These are phyloP conservation scores for Synanthedon vespiformis DNA, from an alignment of 2,888 invertebrate genomes.

Conservation along the genomic window DNA sequence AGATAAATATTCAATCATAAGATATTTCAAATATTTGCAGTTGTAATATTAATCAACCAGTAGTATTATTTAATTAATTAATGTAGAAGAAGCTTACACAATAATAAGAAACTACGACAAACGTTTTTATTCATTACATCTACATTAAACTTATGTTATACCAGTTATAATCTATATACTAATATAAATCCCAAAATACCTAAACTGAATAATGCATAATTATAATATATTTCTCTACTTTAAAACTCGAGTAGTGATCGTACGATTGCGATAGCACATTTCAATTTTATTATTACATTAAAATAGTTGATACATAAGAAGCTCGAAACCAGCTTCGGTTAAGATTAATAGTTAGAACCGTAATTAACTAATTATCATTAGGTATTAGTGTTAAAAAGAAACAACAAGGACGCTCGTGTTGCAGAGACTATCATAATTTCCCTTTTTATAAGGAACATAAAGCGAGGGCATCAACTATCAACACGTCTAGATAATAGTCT, in stretches of 20 bases:
- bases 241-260: conserved; percentile 59
- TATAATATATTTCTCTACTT: conserved; percentile 37
- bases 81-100: conserved; percentile 67
- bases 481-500: conserved; percentile 69
- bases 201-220: conserved; percentile 69
- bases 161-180: conserved; percentile 67
- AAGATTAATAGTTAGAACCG: conserved; percentile 70
- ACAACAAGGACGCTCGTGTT: conserved; percentile 62
- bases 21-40: conserved; percentile 72
- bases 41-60: conserved; percentile 71
- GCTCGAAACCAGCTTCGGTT: conserved; percentile 57
- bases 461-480: conserved; percentile 25
- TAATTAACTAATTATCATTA: conserved; percentile 73
- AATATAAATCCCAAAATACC: conserved; percentile 70
- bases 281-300: conserved; percentile 46
- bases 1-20: conserved; percentile 72
- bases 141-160: conserved; percentile 67
- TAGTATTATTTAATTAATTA: conserved; percentile 69
- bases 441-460: conserved; percentile 65
- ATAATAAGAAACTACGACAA: conserved; percentile 70
- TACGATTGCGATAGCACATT: conserved; percentile 52
- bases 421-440: conserved; percentile 65
- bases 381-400: conserved; percentile 54
- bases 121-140: conserved; percentile 62
- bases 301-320: conserved; percentile 49